These are phyloP conservation scores for Sebastes iracundus DNA, from an alignment of 2,797 vertebrate species.

Conservation along the genomic window DNA sequence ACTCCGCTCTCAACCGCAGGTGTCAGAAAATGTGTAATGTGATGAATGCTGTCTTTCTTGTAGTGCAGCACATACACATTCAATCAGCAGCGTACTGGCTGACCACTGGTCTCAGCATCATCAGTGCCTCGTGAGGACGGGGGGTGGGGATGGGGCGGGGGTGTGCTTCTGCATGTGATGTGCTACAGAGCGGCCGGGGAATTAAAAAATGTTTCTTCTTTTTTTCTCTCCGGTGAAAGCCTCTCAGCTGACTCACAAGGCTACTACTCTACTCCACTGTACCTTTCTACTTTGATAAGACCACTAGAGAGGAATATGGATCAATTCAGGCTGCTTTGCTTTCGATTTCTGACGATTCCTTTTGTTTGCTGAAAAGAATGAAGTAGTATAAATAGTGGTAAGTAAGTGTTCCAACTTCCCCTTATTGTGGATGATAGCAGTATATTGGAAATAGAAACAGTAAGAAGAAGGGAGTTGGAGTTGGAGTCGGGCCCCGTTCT, in stretches of 20 bases:
- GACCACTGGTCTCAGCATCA: conserved; percentile 38
- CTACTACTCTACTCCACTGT: background rate
- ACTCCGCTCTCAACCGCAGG: conserved; percentile 20
- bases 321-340: background rate
- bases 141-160: background rate
- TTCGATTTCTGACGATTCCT: background rate
- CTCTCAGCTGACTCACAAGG: background rate
- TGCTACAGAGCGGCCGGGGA: conserved; percentile 3
- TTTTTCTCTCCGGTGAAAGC: background rate
- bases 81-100: background rate
- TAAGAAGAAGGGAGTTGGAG: too few species aligned
- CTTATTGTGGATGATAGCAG: too few species aligned
- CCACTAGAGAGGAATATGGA: background rate
- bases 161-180: conserved; percentile 48
- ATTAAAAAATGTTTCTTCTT: background rate
- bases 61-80: background rate
- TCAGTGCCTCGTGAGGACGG: conserved; percentile 60
- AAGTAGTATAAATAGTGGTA: too few species aligned
- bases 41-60: background rate
- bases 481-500: too few species aligned
- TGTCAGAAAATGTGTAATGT: conserved; percentile 56
- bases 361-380: background rate
- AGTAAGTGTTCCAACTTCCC: too few species aligned
- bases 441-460: too few species aligned
- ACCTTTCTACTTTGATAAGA: background rate